phyloP scores from a whole-genome alignment of 2,113 vertebrate genomes.

The Merops nubicus region DNA sequence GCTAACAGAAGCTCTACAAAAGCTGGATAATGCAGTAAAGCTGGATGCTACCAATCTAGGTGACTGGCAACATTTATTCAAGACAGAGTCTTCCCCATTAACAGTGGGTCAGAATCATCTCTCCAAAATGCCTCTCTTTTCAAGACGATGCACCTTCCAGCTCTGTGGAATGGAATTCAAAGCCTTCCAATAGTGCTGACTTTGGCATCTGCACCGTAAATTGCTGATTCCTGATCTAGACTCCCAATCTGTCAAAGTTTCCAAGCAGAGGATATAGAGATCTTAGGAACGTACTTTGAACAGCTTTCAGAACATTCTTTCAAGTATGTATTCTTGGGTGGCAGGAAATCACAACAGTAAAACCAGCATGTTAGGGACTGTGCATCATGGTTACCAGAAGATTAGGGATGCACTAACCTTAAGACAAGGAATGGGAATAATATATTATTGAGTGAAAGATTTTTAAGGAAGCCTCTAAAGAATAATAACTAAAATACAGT shows the following conservation, averaged over 20 bases:
- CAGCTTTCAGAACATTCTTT: slow-evolving; percentile 72
- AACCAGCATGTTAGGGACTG: slow-evolving; percentile 63
- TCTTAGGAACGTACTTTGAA: slow-evolving; percentile 70
- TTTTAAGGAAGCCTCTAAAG: slow-evolving; percentile 40
- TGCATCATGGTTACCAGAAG: slow-evolving; percentile 71
- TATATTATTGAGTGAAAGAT: slow-evolving; percentile 49
- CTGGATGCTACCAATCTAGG: background rate
- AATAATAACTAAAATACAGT: slow-evolving; percentile 44
- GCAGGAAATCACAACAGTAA: slow-evolving; percentile 68
- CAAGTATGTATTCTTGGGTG: slow-evolving; percentile 68
- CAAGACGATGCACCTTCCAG: slow-evolving; percentile 6
- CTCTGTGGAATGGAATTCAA: background rate
- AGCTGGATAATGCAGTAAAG: slow-evolving; percentile 43
- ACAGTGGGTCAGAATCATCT: background rate
- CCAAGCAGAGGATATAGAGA: slow-evolving; percentile 66
- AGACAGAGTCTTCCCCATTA: background rate
- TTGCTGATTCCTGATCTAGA: slow-evolving; percentile 72
- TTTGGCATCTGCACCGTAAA: slow-evolving; percentile 1
- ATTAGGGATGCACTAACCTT: slow-evolving; percentile 69
- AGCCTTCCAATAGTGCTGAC: slow-evolving; percentile 8
- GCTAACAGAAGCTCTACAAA: slow-evolving; percentile 26
- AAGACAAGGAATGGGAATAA: slow-evolving; percentile 70
- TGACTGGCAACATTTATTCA: slow-evolving; percentile 7
- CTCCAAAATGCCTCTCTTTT: background rate
- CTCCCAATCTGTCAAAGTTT: slow-evolving; percentile 48